Base-by-base conservation (phyloP, 2,888 invertebrate species). In the Clostera curtula region DNA sequence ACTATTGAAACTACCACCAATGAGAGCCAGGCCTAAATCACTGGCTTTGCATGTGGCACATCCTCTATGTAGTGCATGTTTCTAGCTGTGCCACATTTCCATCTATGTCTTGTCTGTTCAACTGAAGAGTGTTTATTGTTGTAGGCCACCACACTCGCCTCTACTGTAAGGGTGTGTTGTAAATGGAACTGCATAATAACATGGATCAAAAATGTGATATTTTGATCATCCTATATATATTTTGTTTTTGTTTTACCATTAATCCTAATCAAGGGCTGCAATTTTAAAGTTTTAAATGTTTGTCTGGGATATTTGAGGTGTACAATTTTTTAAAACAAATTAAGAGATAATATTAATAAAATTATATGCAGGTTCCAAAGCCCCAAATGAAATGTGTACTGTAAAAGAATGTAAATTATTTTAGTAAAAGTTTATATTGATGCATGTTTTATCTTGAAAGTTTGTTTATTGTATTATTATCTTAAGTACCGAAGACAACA, bases 181-280 rank as follows among this genome's bases (percentile, higher is more conserved):
- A 40, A 50, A 59, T 62, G 72, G 70, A 73, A 69, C 75, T 75
- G 74, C 76, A 66, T 60, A 61, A 59, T 68, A 74, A 71, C 71
- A 75, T 73, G 70, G 66, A 76, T 74, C 68, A 71, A 69, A 68
- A 65, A 73, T 79, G 79, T 80, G 79, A 80, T 80, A 79, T 76
- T 74, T 72, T 74, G 49, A 63, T 69, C 66, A 65, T 64, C 65
- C 56, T 56, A 52, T 59, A 60, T 63, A 55, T 59, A 63, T 58
- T 66, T 63, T 73, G 67, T 54, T 65, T 63, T 62, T 49, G 32
- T 35, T 27, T 33, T 41, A 39, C 40, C 19, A n/a, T n/a, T n/a
- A n/a, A n/a, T n/a, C n/a, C n/a, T n/a, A n/a, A n/a, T n/a, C n/a
- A n/a, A n/a, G n/a, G n/a, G n/a, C n/a, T n/a, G n/a, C n/a, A n/a